Evolutionary conservation across 1,140 invertebrate species (phyloP), one percentile per base, ranked within the genome.

Genomic region (Cecropterus lyciades): DNA sequence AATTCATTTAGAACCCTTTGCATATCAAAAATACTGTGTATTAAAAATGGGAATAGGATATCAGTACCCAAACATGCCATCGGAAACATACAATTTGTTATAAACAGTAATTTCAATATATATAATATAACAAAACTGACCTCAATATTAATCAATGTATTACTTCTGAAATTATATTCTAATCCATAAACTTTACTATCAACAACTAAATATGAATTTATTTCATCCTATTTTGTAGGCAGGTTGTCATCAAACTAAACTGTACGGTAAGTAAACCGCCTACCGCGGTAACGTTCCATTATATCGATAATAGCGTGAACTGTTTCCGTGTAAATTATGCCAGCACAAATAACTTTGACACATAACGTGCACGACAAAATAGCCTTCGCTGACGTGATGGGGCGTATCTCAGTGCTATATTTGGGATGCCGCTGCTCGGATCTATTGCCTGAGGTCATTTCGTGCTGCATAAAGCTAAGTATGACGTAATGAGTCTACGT

Each of bases 351-450:
- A 62, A 62, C 59, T 62, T 62, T 62, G 59, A 62, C 59, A 62
- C 46, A 62, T 52, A 63, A 63, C 33, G 60, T 52, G 60, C 60
- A 62, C 64, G 53, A 57, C 51, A 56, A 55, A 65, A 55, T 67
- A 68, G 53, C 49, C 57, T 43, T 56, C 9, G 45, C 57, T 55
- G 66, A 75, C 65, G 73, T 77, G 73, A 57, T 63, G 65, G 67
- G 71, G 76, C 70, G 71, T 75, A 71, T 59, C 40, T 43, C 17
- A 64, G 64, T 53, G 55, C 76, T 81, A 75, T 75, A 79, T 81
- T 79, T 79, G 76, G 79, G 51, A 64, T 63, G 60, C 63, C 64
- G 57, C 52, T 62, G 63, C 30, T 33, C 20, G 60, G 48, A 60
- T 46, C 64, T 72, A 69, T 67, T 51, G 74, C 77, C 71, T 65